Evolutionary conservation across 2,888 invertebrate genomes (phyloP), one percentile per base, ranked within the genome.

Genomic region (Ptychoptera contaminata): DNA sequence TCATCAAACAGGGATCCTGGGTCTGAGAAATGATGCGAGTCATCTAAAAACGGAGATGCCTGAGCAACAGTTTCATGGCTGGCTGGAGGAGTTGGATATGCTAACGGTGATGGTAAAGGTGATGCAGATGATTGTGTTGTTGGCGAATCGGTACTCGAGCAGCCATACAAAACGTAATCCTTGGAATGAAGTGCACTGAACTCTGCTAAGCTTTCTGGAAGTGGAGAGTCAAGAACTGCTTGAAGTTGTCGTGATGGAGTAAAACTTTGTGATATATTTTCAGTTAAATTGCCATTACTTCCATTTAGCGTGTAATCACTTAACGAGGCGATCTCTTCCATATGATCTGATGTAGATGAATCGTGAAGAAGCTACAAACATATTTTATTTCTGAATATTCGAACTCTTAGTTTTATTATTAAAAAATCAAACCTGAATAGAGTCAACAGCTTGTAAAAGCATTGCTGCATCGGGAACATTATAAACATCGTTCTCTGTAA

Each of bases 71-170:
- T 84, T 66, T 86, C 87, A 54, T 86, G 86, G 53, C 86, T 87
- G 1, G 87, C 86, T 5, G 88, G 87, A 16, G 88, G 88, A 8
- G 88, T 88, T 2, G 88, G 87, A 58, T 87, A 88, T 16, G 83
- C 76, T 54, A 87, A 72, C 0, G 79, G 79, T 29, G 78, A 78
- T 50, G 77, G 76, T 48, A 78, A 53, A 0, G 79, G 78, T 1
- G 77, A 77, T 50, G 73, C 69, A 11, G 69, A 70, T 43, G 69
- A 73, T 50, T 37, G 49, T 49, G 62, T 69, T 58, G 60, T 62
- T 46, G 50, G 50, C 37, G 40, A 65, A 59, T 42, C 62, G 58
- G 37, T 64, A 58, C 45, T 66, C 60, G 52, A 62, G 60, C 12
- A 66, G 47, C 50, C 67, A 52, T 65, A 63, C 52, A 66, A 58